These are phyloP conservation scores for Hirundo rustica DNA, from an alignment of 2,797 vertebrate genomes.

Conservation along the genomic window DNA sequence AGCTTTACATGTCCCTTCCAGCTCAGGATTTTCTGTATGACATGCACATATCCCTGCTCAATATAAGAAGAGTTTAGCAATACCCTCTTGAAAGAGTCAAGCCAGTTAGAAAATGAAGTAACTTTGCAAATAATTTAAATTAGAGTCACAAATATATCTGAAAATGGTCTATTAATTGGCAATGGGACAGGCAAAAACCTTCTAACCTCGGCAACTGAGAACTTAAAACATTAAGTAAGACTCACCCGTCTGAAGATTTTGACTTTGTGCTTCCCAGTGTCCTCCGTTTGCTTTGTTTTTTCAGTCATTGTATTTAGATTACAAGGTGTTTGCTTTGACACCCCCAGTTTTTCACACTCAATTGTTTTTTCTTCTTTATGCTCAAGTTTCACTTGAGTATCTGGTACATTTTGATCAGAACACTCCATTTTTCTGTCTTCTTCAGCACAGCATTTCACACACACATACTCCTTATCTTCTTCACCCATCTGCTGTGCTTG, in stretches of 20 bases:
- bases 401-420: constrained; percentile 60
- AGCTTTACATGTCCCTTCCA: not conserved
- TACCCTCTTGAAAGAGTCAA: not conserved
- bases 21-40: not conserved
- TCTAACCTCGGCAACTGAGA: not conserved
- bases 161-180: not conserved
- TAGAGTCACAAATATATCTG: not conserved
- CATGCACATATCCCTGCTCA: not conserved
- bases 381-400: constrained; percentile 73
- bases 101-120: not conserved
- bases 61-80: not conserved
- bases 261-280: constrained; percentile 78
- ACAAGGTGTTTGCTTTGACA: constrained; percentile 73
- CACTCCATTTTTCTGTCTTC: constrained; percentile 84
- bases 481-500: constrained; percentile 97
- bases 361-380: constrained; percentile 77
- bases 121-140: not conserved
- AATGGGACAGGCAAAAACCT: not conserved
- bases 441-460: constrained; percentile 93
- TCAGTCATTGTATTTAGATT: constrained; percentile 53
- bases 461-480: constrained; percentile 97
- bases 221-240: not conserved
- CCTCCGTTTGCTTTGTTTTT: constrained; percentile 68
- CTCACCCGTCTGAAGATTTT: constrained; percentile 88
- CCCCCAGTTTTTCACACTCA: constrained; percentile 79